Base-by-base conservation (phyloP, 2,113 vertebrate species). In the Mesocricetus auratus region DNA sequence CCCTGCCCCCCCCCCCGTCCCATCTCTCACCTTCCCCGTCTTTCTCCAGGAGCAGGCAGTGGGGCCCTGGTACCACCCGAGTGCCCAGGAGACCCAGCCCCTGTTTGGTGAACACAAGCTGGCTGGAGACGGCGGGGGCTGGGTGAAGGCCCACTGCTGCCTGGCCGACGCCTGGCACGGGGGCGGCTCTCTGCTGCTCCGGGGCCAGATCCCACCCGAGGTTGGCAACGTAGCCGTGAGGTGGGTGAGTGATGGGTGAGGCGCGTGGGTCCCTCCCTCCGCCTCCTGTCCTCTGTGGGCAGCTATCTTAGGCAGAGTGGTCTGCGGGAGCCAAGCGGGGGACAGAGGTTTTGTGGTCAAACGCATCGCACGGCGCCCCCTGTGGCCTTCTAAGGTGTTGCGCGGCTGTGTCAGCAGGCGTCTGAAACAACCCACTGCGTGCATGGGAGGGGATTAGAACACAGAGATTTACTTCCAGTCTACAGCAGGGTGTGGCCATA, bases 11-110 rank as follows among this genome's bases (percentile, higher is more conserved):
- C 42, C 1, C 39, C 78, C 29, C 7, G 83, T 4, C 9, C 45
- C 8, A 19, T 81, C 42, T 53, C 12, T 17, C 42, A 29, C 17
- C 24, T 21, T n/a, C 21, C 36, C 26, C 47, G n/a, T 17, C 15
- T 31, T 12, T 69, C 29, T 39, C 11, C 90, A 99, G 99, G 97
- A 97, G 60, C 99, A 99, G 97, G 97, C 92, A 0, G 47, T 91
- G 0, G 98, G 97, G 78, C 98, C 98, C 87, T 99, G 99, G 99
- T 99, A 99, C 8, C 98, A 99, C 96, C 98, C 99, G 19, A 98
- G 98, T 0, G 98, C 98, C 0, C 99, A 99, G 98, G 99, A 99
- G 83, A 71, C 98, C 56, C 99, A 99, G 98, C 99, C 99, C 0
- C 69, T 99, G 29, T 99, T 99, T 86, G 96, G 97, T 0, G 98